A percentile compares a stretch with the other conserved stretches of the same genome.
Conservation (phyloP, 2,113 vertebrate species). For the Irena cyanogastra region DNA sequence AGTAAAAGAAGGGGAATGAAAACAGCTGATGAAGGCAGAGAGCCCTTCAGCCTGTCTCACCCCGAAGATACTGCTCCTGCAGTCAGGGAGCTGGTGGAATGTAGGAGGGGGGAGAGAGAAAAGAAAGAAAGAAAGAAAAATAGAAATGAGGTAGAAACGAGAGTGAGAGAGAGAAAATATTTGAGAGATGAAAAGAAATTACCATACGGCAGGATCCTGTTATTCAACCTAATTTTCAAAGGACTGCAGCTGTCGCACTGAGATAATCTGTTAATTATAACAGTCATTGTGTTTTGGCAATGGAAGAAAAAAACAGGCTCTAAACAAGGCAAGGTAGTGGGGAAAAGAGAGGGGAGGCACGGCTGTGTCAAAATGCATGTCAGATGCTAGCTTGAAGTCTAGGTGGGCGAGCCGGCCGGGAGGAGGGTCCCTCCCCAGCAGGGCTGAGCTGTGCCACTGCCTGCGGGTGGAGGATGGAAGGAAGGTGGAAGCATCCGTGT, state of each 20-base stretch:
- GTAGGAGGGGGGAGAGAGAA: background rate
- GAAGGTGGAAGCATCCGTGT: background rate
- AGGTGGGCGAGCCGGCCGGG: background rate
- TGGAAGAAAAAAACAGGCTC: conserved; percentile 69
- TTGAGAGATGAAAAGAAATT: conserved; percentile 75
- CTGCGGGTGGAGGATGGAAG: background rate
- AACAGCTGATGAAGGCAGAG: background rate
- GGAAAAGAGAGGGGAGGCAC: conserved; percentile 37
- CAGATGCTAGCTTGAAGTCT: conserved; percentile 7
- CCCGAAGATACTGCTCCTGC: conserved; percentile 7
- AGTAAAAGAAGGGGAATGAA: conserved; percentile 17
- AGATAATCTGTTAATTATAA: conserved; percentile 85
- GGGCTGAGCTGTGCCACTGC: background rate
- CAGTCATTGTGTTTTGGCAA: conserved; percentile 78
- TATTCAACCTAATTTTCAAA: conserved; percentile 83
- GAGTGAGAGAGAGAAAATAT: conserved; percentile 59
- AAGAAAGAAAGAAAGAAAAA: conserved; percentile 55
- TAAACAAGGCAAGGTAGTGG: conserved; percentile 64
- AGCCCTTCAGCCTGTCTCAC: background rate
- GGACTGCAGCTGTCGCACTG: conserved; percentile 79
- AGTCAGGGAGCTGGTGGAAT: conserved; percentile 22
- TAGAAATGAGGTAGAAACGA: conserved; percentile 50
- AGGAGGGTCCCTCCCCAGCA: background rate
- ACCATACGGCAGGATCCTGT: conserved; percentile 77
- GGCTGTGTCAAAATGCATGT: conserved; percentile 48